Percentiles rank a stretch among this genome's conserved stretches.
These are phyloP conservation scores for Cataglyphis albicans DNA, from an alignment of 2,888 invertebrate genomes.

Conservation along the genomic window DNA sequence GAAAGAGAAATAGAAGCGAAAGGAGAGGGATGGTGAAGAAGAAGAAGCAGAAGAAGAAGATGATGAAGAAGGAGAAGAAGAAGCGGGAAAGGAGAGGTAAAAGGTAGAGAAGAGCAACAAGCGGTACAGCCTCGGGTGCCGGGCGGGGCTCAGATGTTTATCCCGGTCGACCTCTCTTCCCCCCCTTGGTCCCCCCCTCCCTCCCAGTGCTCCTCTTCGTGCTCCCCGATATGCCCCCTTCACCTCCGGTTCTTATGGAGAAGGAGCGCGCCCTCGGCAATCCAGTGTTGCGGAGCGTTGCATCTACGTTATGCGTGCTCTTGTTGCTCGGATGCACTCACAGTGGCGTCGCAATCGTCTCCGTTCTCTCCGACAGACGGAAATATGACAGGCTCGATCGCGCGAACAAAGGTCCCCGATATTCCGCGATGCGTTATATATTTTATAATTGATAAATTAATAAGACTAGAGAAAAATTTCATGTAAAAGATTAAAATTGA, in stretches of 20 bases:
- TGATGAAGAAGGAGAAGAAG: slow-evolving; percentile 60
- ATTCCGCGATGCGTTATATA: neutral
- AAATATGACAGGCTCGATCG: slow-evolving; percentile 44
- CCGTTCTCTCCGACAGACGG: slow-evolving; percentile 37
- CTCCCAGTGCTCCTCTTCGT: slow-evolving; percentile 69
- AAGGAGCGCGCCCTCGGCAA: slow-evolving; percentile 81
- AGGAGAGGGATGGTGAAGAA: slow-evolving; percentile 24
- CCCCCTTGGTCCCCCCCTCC: slow-evolving; percentile 71
- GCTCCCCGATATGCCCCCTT: slow-evolving; percentile 78
- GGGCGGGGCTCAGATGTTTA: slow-evolving; percentile 86
- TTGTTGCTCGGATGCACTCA: slow-evolving; percentile 79
- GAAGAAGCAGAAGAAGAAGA: slow-evolving; percentile 56
- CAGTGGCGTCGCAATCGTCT: slow-evolving; percentile 81
- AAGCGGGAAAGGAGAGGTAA: slow-evolving; percentile 64
- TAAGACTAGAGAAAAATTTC: neutral
- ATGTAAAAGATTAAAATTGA: neutral
- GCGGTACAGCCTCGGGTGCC: slow-evolving; percentile 84
- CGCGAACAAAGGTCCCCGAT: slow-evolving; percentile 19
- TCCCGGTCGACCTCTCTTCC: slow-evolving; percentile 85
- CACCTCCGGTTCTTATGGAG: slow-evolving; percentile 79
- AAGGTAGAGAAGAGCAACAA: slow-evolving; percentile 78
- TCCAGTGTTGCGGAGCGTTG: slow-evolving; percentile 74
- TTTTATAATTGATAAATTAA: neutral
- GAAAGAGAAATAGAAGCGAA: slow-evolving; percentile 60
- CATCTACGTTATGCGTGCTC: slow-evolving; percentile 80